Base-by-base conservation (phyloP, 2,113 vertebrate species). In the Abramis brama region DNA sequence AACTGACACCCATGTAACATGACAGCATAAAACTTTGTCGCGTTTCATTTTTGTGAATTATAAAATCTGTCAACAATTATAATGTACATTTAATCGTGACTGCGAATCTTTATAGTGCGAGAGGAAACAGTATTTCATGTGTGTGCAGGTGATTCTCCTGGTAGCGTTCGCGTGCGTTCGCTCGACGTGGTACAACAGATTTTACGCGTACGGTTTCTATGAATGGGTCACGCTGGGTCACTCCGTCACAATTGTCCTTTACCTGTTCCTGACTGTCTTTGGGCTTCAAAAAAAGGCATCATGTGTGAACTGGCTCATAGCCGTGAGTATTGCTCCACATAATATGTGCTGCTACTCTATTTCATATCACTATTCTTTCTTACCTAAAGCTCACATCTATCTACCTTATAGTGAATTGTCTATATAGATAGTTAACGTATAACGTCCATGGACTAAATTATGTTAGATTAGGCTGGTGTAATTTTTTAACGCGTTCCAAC, bases 151-250 rank as follows among this genome's bases (percentile, higher is more conserved):
- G 87, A 83, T 91, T 0, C 90, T 97, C 86, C 93, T 97, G 84
- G 85, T 95, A 5, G 95, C 92, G 43, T 96, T 96, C 91, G 91
- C 95, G 77, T 95, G 95, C 0, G 91, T 97, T 60, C 91, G 90
- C 74, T 91, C 74, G 60, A 92, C 94, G 4, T 50, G 43, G 74
- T 0, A 0, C 84, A 19, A 2, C 30, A 10, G 15, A 6, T 0
- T 94, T 93, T 93, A 92, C 0, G 91, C 93, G 3, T 95, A 91
- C 92, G 93, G 87, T 86, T 96, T 92, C 91, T 96, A 95, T 71
- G 93, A 96, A 89, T 94, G 95, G 64, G 93, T 97, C 82, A 92
- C 93, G 79, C 91, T 97, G n/a, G 95, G 94, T 2, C 95, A 96
- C 90, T 84, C 96, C 84, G 88, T 96, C 33, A 94, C 95, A 93